Conservation (phyloP, 1,140 invertebrate species). For the Gryon sp. region DNA sequence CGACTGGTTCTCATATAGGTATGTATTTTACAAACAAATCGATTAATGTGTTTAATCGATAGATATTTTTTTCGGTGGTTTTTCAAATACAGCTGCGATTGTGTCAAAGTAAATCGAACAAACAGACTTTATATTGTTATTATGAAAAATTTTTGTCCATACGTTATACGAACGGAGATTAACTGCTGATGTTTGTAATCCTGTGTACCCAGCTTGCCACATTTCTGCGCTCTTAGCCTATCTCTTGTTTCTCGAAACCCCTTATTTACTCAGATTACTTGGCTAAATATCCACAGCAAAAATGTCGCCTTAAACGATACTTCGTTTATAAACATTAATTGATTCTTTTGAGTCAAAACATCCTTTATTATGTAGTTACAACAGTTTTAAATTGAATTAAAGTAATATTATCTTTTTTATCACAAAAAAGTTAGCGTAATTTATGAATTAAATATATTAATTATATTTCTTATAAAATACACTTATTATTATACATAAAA, state of each 20-base stretch:
- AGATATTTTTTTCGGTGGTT: conserved; percentile 72
- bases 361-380: too few species aligned
- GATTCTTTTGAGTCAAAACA: neutral
- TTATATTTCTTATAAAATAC: too few species aligned
- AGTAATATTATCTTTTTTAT: too few species aligned
- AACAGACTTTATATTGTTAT: conserved; percentile 65
- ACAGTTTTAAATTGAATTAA: neutral
- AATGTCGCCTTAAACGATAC: conserved; percentile 20
- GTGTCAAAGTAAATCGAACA: conserved; percentile 70
- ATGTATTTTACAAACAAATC: too few species aligned
- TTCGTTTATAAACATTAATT: conserved; percentile 1
- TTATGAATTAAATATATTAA: too few species aligned
- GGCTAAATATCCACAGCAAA: conserved; percentile 61
- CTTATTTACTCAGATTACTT: conserved; percentile 73
- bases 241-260: conserved; percentile 56
- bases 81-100: conserved; percentile 77
- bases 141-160: conserved; percentile 53
- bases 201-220: conserved; percentile 76
- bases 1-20: too few species aligned
- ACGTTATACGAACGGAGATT: conserved; percentile 47
- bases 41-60: conserved; percentile 73
- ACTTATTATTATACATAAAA: too few species aligned
- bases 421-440: too few species aligned
- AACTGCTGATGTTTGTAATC: conserved; percentile 62
- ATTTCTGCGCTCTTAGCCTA: conserved; percentile 69